Base-by-base conservation (phyloP, 1,140 invertebrate genomes). In the Holotrichia oblita region DNA sequence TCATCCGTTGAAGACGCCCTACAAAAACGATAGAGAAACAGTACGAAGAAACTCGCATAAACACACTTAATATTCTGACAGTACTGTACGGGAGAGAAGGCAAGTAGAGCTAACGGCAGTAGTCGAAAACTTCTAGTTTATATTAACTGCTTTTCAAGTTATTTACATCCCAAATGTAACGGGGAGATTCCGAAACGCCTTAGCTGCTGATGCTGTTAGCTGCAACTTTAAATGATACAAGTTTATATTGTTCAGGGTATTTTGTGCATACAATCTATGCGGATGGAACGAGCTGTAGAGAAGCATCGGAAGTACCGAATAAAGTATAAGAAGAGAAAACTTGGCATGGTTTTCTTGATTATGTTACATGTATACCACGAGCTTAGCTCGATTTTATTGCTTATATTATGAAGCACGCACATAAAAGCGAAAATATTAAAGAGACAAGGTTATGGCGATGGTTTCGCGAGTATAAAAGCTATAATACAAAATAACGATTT, bases 171-270 rank as follows among this genome's bases (percentile, higher is more conserved):
- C 61, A 64, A 64, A 64, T 64, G 61, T 22, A 64, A 22, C 61
- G 61, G 61, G 61, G 61, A 24, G 61, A 64, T 22, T 64, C 61
- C 17, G 61, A 27, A 17, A 48, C 44, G 44, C n/a, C 44, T 48
- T 48, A 48, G 44, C 44, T 12, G 44, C 44, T 48, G 44, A 20
- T 27, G 61, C 61, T 6, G 20, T 17, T 27, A 27, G n/a, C 7
- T 64, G 61, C 61, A 64, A 64, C 61, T 64, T 64, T 64, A 64
- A 64, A 64, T 64, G 61, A 64, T 64, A 64, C 61, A 64, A 64
- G 61, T 64, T 64, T 64, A 64, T 64, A 64, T 64, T 64, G 61
- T 64, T 64, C 20, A 20, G 61, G 24, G 61, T 64, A 64, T 64
- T 64, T 64, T 64, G 61, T 64, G 61, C 61, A 64, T 64, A 64